A percentile compares a stretch with the other conserved stretches of the same genome.
Conservation (phyloP, 2,888 invertebrate species). For the Loripinus fragilis region DNA sequence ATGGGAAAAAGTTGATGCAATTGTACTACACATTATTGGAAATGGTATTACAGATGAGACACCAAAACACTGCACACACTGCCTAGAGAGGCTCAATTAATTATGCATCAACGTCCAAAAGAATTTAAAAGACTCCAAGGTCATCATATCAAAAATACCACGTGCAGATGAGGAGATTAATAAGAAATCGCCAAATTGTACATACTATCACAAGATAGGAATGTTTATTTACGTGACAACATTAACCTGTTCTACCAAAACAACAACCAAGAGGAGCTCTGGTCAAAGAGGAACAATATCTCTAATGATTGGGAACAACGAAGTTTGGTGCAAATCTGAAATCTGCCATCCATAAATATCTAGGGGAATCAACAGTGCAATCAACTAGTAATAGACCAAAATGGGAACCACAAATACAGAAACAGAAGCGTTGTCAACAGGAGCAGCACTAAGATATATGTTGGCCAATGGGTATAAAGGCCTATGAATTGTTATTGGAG, state of each 20-base stretch:
- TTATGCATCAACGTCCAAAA: background rate
- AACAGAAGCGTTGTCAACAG: background rate
- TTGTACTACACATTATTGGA: background rate
- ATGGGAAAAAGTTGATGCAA: background rate
- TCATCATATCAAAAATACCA: background rate
- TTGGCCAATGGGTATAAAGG: too few species aligned
- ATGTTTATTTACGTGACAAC: background rate
- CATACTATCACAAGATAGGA: background rate
- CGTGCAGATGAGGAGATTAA: background rate
- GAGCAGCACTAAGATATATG: background rate
- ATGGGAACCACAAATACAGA: background rate
- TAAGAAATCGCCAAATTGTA: background rate
- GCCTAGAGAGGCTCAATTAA: background rate
- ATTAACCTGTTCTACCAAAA: conserved; percentile 13
- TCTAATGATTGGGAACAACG: background rate
- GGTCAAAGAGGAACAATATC: background rate
- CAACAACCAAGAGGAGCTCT: conserved; percentile 8
- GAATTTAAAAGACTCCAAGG: background rate
- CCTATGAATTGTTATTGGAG: too few species aligned
- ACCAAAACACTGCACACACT: background rate
- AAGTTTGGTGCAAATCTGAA: conserved; percentile 14
- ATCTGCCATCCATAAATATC: too few species aligned
- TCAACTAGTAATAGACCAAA: background rate
- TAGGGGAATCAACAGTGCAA: background rate
- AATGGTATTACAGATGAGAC: background rate